phyloP scores from a whole-genome alignment of 2,113 vertebrate genomes.

The Recurvirostra avosetta region DNA sequence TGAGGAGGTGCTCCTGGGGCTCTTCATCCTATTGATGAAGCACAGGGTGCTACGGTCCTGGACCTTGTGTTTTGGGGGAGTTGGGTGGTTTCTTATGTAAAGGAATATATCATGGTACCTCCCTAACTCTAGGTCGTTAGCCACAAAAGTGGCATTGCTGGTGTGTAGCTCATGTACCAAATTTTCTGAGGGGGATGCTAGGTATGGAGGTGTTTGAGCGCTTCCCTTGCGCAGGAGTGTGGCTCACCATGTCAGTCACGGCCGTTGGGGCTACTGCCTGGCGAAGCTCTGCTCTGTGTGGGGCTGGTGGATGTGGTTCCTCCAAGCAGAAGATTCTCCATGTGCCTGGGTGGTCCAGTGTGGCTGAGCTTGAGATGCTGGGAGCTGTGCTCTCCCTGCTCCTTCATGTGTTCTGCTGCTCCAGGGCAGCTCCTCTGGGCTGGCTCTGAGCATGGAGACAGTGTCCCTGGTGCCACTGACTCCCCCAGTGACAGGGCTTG shows the following conservation, averaged over 20 bases:
- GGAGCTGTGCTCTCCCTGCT: neutral
- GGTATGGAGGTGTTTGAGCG: accelerated
- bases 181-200: neutral
- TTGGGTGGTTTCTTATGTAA: neutral
- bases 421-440: neutral
- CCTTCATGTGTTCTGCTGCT: neutral
- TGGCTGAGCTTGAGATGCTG: accelerated
- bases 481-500: accelerated
- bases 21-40: neutral
- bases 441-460: neutral
- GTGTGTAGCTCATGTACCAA: accelerated
- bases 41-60: accelerated
- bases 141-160: neutral
- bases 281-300: accelerated
- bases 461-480: neutral
- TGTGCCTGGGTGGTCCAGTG: accelerated
- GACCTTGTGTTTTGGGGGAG: neutral
- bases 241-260: accelerated
- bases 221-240: accelerated
- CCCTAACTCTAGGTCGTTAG: neutral
- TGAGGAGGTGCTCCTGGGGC: neutral
- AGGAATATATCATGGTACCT: neutral
- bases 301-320: accelerated
- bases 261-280: neutral
- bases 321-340: neutral